Percentiles rank a stretch among this genome's conserved stretches.
Evolutionary conservation across 2,888 invertebrate genomes (phyloP).

Genomic region (Schizaphis graminum): DNA sequence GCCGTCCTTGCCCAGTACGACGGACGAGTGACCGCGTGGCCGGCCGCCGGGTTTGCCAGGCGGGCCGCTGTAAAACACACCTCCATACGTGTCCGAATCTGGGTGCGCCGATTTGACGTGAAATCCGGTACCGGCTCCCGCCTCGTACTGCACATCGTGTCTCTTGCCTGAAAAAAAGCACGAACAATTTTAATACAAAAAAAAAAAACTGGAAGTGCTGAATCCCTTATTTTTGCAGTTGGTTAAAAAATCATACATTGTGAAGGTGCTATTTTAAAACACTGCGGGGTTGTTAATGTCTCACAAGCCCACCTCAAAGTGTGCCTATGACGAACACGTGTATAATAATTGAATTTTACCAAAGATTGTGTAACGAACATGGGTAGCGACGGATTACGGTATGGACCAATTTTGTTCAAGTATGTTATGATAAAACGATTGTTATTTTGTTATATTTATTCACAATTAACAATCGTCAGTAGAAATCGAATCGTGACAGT

Average conservation of each 20-base stretch:
- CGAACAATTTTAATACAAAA: too few relatives aligned
- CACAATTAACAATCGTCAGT: background rate
- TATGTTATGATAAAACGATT: background rate
- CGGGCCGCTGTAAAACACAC: slow-evolving; percentile 75
- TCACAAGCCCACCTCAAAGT: too few relatives aligned
- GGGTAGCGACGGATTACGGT: background rate
- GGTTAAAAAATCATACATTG: too few relatives aligned
- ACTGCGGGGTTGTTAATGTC: too few relatives aligned
- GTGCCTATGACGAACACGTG: background rate
- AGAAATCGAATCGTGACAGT: background rate
- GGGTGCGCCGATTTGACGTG: slow-evolving; percentile 80
- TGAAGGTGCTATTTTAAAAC: too few relatives aligned
- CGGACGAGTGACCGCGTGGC: slow-evolving; percentile 78
- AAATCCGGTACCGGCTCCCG: slow-evolving; percentile 82
- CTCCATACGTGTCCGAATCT: slow-evolving; percentile 73
- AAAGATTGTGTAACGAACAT: background rate
- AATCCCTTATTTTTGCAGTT: too few relatives aligned
- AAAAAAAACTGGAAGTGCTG: too few relatives aligned
- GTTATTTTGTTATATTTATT: background rate
- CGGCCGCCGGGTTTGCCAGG: slow-evolving; percentile 74
- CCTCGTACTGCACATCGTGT: slow-evolving; percentile 82
- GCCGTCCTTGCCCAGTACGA: slow-evolving; percentile 81
- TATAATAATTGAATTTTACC: background rate
- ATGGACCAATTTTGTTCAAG: background rate
- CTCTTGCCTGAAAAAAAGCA: slow-evolving; percentile 71